Conservation (phyloP, 2,888 invertebrate genomes). For the Rhagium mordax region DNA sequence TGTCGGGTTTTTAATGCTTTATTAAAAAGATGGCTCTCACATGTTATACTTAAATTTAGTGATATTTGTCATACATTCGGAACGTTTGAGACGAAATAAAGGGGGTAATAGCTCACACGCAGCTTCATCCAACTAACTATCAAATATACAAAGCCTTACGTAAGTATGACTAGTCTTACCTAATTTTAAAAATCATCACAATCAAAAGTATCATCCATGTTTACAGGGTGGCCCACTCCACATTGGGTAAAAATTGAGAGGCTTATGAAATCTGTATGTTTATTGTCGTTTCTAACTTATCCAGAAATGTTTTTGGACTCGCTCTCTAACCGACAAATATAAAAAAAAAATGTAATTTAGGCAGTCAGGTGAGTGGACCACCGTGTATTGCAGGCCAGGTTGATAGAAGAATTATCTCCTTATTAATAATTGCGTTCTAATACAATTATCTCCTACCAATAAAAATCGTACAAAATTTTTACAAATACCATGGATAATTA, state of each 20-base stretch:
- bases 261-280: too few species aligned
- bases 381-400: neutral
- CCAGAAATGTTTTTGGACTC: too few species aligned
- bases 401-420: neutral
- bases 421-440: neutral
- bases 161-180: conserved; percentile 18
- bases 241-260: neutral
- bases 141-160: conserved; percentile 26
- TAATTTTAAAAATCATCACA: conserved; percentile 21
- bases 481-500: neutral
- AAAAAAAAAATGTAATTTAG: too few species aligned
- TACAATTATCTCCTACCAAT: neutral
- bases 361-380: neutral
- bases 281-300: too few species aligned
- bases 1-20: conserved; percentile 28
- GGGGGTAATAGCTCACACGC: neutral
- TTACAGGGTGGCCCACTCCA: neutral
- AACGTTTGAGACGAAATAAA: conserved; percentile 8
- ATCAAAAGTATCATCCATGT: conserved; percentile 4
- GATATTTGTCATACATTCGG: conserved; percentile 17
- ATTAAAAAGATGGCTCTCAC: conserved; percentile 47
- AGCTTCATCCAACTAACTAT: neutral
- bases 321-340: too few species aligned
- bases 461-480: neutral
- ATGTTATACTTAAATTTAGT: conserved; percentile 32